These are phyloP conservation scores for Lasioglossum calceatum DNA, from an alignment of 2,888 invertebrate species.

Conservation along the genomic window DNA sequence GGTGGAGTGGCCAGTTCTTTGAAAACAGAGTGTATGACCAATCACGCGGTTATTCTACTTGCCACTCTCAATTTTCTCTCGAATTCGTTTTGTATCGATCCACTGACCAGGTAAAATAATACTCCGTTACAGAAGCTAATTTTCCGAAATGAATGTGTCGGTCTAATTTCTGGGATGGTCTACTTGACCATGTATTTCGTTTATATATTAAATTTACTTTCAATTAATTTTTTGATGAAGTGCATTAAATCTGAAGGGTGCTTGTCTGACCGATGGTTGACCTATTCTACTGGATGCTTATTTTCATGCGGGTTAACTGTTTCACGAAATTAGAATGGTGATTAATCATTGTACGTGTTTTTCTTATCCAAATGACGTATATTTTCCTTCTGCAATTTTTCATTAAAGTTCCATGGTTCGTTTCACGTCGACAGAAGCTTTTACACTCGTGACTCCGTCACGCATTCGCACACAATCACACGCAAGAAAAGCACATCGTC, in stretches of 20 bases:
- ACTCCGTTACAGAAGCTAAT: neutral
- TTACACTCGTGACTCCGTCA: neutral
- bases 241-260: neutral
- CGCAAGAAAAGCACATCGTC: constrained; percentile 24
- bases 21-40: neutral
- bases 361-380: neutral
- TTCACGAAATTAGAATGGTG: neutral
- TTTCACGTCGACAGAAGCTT: neutral
- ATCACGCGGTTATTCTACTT: neutral
- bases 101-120: neutral
- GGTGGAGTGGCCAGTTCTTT: neutral
- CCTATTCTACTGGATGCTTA: neutral
- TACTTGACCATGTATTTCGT: neutral
- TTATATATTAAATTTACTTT: neutral
- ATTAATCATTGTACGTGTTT: neutral
- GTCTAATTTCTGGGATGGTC: neutral
- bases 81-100: neutral
- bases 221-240: neutral
- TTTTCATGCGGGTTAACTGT: neutral
- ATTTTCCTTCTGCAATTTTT: neutral
- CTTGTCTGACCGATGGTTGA: neutral
- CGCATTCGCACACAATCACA: constrained; percentile 15
- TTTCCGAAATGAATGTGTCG: neutral
- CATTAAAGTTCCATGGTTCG: neutral
- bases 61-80: neutral